Base-by-base conservation (phyloP, 2,113 vertebrate genomes). In the Corynorhinus townsendii region DNA sequence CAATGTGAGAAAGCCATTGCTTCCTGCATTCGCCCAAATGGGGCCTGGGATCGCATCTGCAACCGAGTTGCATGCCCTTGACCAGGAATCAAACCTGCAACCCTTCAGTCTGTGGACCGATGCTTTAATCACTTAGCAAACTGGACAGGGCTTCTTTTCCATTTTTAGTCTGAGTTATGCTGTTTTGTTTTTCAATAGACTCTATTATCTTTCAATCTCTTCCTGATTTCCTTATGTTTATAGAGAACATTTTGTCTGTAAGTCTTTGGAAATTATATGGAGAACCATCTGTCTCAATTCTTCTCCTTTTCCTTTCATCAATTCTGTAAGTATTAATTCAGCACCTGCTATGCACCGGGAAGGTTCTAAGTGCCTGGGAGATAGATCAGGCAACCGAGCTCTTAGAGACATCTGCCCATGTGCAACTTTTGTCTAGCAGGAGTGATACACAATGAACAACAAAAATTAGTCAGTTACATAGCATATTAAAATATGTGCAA, bases 181-280 rank as follows among this genome's bases (percentile, higher is more conserved):
- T 38, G 82, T 26, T 91, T 91, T 88, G 45, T 11, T 93, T 93
- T 89, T 86, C 69, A 72, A 77, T 5, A 85, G 38, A 84, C 79
- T 88, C 12, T 80, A 30, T 73, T 86, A 30, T 52, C 72, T 77
- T 64, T 86, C n/a, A 43, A 38, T 86, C 33, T 59, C 40, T 64
- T 90, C 19, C 47, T 76, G 64, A 73, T 30, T 4, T 71, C 45
- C 30, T 71, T 72, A 28, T 66, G 92, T 75, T 71, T 40, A 71
- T 16, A 83, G 26, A 73, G 56, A 83, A 26, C 6, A 89, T 59
- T 30, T 56, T 73, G 35, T 89, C 33, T 73, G 7, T 15, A 66
- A 52, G 33, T 81, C 47, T 38, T 73, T 84, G 24, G 66, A 90
- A 94, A 88, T 56, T 52, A n/a, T 47, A 66, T 14, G 8, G 54